Percentiles rank a stretch among this genome's conserved stretches.
Evolutionary conservation across 2,888 invertebrate genomes (phyloP).

Genomic region (Priocnemis perturbator): DNA sequence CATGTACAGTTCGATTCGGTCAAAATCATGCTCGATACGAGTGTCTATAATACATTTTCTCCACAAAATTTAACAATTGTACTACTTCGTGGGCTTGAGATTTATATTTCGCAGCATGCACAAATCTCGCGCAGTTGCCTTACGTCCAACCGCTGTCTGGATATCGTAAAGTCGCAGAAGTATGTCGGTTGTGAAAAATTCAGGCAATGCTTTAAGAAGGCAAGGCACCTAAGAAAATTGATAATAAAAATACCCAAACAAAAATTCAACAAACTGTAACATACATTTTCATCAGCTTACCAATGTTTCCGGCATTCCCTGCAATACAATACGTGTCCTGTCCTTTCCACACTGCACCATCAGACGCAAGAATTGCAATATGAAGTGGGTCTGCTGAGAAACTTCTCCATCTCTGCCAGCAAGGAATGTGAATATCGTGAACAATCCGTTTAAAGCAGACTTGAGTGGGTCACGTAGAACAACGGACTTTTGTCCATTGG

Average conservation of each 20-base stretch:
- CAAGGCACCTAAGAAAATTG: slow-evolving; percentile 79
- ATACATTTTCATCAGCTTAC: slow-evolving; percentile 63
- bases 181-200: slow-evolving; percentile 84
- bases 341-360: slow-evolving; percentile 87
- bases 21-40: too few species aligned
- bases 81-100: slow-evolving; percentile 78
- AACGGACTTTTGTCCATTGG: slow-evolving; percentile 66
- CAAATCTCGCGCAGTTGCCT: slow-evolving; percentile 90
- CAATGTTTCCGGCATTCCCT: slow-evolving; percentile 85
- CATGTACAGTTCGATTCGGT: neutral
- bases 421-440: slow-evolving; percentile 83
- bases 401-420: slow-evolving; percentile 85
- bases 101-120: slow-evolving; percentile 90
- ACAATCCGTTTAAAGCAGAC: slow-evolving; percentile 82
- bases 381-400: slow-evolving; percentile 89
- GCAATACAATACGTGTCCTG: slow-evolving; percentile 82
- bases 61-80: slow-evolving; percentile 8
- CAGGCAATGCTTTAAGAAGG: slow-evolving; percentile 87
- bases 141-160: slow-evolving; percentile 84
- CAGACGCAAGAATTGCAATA: slow-evolving; percentile 85
- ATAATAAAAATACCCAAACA: slow-evolving; percentile 13
- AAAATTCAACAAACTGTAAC: neutral
- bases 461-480: slow-evolving; percentile 81
- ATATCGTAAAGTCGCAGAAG: slow-evolving; percentile 89
- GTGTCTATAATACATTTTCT: too few species aligned